Base-by-base conservation (phyloP, 2,113 vertebrate species). In the Miniopterus natalensis region DNA sequence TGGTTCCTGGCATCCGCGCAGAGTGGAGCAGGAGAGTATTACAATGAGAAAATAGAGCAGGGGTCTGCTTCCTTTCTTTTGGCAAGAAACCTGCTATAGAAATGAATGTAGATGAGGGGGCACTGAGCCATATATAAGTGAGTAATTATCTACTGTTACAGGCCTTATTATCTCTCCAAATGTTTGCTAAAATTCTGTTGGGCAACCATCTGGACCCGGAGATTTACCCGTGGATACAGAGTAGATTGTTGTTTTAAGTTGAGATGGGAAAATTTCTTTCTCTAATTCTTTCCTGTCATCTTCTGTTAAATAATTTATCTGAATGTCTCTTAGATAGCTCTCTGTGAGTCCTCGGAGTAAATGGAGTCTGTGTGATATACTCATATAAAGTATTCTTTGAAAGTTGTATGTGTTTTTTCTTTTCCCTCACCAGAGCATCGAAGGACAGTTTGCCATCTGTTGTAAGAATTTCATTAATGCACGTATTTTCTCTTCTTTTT, bases 151-250 rank as follows among this genome's bases (percentile, higher is more conserved):
- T 98, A 97, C 97, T 97, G 98, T 98, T 99, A 98, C 96, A 98
- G 98, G 98, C 98, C 98, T 98, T 98, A 99, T 99, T 99, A 98
- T 98, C 98, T 98, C 98, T 98, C 98, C 98, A 99, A 99, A 98
- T 98, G 98, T 98, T 98, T 98, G 97, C 97, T 98, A 98, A 98
- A 98, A 98, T 99, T 99, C 98, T 98, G 98, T 98, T 98, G 98
- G 98, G 98, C 97, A 97, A 98, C 98, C 98, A 98, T 99, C 98
- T 98, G 98, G 98, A 98, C 98, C 95, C 96, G 96, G 95, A 98
- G 98, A 98, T 98, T 98, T 98, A 98, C 96, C 97, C 73, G n/a
- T 98, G 96, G 97, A 98, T 98, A 95, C 47, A 97, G 94, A 98
- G 90, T 92, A 29, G 95, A 96, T 96, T 97, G 96, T 98, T 98